Base-by-base conservation (phyloP, 1,140 invertebrate genomes). In the Harpegnathos saltator region DNA sequence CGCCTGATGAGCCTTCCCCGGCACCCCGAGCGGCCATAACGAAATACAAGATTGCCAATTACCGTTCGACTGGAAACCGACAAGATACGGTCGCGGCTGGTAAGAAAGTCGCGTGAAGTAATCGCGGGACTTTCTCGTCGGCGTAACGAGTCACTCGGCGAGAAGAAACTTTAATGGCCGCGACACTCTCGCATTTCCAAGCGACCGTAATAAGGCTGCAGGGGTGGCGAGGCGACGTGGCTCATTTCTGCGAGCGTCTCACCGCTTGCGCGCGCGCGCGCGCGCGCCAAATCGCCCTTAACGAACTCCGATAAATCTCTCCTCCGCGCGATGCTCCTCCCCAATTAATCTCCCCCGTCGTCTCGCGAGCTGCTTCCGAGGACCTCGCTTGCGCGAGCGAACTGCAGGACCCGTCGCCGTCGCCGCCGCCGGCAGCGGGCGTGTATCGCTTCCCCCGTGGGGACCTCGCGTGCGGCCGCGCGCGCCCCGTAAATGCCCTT, bases 401-500 rank as follows among this genome's bases (percentile, higher is more conserved):
- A 9, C 38, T 7, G 38, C 38, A 44, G 33, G 33, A 48, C 22
- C 33, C 12, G 52, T n/a, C 61, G 26, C 11, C 22, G 44, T 52
- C 50, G 24, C n/a, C n/a, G n/a, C n/a, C n/a, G n/a, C n/a, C n/a
- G n/a, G n/a, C n/a, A n/a, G n/a, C n/a, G n/a, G n/a, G n/a, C n/a
- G 22, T n/a, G 14, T 44, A 48, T 59, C 65, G 52, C 59, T 71
- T 59, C 29, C 54, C 54, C 75, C 69, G 44, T 19, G 24, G 54
- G 54, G 38, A 44, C 4, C 38, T 44, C 33, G 29, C 65, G 52
- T 38, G 24, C n/a, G n/a, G n/a, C n/a, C n/a, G n/a, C n/a, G n/a
- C n/a, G n/a, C n/a, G n/a, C n/a, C 50, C 17, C 52, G 65, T 80
- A 80, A 80, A 80, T 80, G 63, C 58, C 75, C 15, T 71, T 71